Conservation (phyloP, 2,888 invertebrate genomes). For the Platypus cylindrus region DNA sequence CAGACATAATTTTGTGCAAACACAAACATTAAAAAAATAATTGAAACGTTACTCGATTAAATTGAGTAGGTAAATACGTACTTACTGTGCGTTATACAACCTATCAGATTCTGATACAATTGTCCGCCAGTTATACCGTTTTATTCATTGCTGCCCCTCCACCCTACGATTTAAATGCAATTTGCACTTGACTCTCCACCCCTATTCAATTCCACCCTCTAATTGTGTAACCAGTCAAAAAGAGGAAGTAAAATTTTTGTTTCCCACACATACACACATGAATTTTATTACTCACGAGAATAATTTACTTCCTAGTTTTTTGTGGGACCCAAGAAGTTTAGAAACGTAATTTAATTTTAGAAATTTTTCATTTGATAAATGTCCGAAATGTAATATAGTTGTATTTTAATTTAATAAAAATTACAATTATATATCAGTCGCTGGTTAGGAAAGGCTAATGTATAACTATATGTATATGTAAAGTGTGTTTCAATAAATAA, state of each 20-base stretch:
- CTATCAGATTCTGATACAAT: conserved; percentile 12
- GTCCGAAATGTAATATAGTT: too few relatives aligned
- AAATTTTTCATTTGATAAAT: too few relatives aligned
- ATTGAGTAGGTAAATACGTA: not conserved
- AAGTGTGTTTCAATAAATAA: too few relatives aligned
- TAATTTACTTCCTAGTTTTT: conserved; percentile 4
- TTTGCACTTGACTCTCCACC: conserved; percentile 15
- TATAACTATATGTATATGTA: too few relatives aligned
- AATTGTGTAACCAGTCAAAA: conserved; percentile 27
- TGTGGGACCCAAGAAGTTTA: too few relatives aligned
- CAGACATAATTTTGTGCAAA: conserved; percentile 18
- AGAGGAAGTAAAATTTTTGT: conserved; percentile 20
- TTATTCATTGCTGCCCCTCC: conserved; percentile 14
- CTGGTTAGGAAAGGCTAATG: too few relatives aligned
- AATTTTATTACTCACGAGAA: conserved; percentile 8
- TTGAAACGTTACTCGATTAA: not conserved
- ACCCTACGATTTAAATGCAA: conserved; percentile 10
- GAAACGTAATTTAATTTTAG: too few relatives aligned
- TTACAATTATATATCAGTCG: too few relatives aligned
- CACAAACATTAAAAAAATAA: not conserved
- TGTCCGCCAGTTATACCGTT: conserved; percentile 10
- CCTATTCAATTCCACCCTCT: conserved; percentile 22
- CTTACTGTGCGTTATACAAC: conserved; percentile 5
- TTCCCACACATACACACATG: conserved; percentile 22
- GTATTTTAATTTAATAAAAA: too few relatives aligned